A percentile compares a stretch with the other conserved stretches of the same genome.
Evolutionary conservation across 2,888 invertebrate species (phyloP).

Genomic region (Steinernema hermaphroditum): DNA sequence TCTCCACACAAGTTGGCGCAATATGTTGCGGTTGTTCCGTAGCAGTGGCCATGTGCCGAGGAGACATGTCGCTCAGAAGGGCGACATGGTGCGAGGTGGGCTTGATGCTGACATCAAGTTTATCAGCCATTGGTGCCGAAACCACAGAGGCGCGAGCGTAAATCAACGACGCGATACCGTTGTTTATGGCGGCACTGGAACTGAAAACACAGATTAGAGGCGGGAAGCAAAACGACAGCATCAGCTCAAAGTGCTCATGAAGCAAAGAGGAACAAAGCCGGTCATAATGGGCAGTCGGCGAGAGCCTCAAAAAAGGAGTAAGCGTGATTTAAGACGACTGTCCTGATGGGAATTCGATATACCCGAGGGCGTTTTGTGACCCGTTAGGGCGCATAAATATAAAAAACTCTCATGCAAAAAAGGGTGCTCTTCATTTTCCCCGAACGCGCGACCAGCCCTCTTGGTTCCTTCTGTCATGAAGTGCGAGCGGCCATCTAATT

Average conservation of each 20-base stretch:
- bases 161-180: conserved; percentile 2
- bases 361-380: not conserved
- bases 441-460: not conserved
- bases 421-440: too few species aligned
- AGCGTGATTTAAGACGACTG: conserved; percentile 15
- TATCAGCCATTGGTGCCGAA: not conserved
- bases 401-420: conserved; percentile 6
- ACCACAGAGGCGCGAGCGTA: conserved; percentile 2
- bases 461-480: not conserved
- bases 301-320: not conserved
- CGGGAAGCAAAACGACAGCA: not conserved
- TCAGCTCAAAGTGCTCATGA: not conserved
- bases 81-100: conserved; percentile 2
- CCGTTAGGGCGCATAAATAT: conserved; percentile 3
- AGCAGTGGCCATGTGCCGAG: not conserved
- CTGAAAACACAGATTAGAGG: not conserved
- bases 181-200: not conserved
- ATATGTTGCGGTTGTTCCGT: not conserved
- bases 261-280: not conserved
- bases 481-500: not conserved
- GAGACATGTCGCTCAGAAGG: conserved; percentile 12
- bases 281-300: not conserved
- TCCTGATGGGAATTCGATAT: conserved; percentile 22
- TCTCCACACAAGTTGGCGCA: not conserved
- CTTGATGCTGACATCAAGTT: not conserved